These are phyloP conservation scores for Ramphastos sulfuratus DNA, from an alignment of 2,113 vertebrate species.

Conservation along the genomic window DNA sequence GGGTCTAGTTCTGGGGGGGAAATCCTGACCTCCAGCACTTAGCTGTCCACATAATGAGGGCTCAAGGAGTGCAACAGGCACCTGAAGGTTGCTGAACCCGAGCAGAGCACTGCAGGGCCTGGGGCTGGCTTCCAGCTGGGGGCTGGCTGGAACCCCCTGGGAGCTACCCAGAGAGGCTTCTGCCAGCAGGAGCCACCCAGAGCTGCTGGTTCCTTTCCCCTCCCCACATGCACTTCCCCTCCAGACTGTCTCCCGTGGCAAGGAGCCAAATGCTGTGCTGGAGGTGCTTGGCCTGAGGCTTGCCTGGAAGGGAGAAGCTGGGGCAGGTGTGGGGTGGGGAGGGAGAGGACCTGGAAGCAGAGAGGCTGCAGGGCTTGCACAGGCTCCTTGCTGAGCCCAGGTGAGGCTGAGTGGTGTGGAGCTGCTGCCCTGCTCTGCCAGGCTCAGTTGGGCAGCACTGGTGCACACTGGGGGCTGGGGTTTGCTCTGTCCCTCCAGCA, in stretches of 20 bases:
- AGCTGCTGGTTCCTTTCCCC: not conserved
- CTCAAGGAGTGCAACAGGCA: not conserved
- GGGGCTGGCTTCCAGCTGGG: not conserved
- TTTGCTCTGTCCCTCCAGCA: not conserved
- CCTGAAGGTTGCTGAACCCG: not conserved
- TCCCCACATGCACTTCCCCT: not conserved
- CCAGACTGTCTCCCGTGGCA: not conserved
- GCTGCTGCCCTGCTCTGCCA: not conserved
- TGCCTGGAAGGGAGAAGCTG: not conserved
- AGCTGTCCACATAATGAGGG: not conserved
- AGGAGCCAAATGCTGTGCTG: not conserved
- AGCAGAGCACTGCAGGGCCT: not conserved
- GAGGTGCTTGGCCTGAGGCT: accelerated
- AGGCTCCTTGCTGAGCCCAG: not conserved
- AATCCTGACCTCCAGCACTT: not conserved
- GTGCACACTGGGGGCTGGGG: not conserved
- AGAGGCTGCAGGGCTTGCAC: not conserved
- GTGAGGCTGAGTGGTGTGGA: not conserved
- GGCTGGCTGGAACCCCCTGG: not conserved
- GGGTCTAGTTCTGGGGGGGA: not conserved
- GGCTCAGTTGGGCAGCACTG: accelerated
- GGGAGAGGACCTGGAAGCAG: not conserved
- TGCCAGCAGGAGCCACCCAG: not conserved
- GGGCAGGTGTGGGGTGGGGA: not conserved
- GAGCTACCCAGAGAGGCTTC: not conserved